Evolutionary conservation across 2,797 vertebrate species (phyloP), one percentile per base, ranked within the genome.

Genomic region (Etheostoma nigrum): DNA sequence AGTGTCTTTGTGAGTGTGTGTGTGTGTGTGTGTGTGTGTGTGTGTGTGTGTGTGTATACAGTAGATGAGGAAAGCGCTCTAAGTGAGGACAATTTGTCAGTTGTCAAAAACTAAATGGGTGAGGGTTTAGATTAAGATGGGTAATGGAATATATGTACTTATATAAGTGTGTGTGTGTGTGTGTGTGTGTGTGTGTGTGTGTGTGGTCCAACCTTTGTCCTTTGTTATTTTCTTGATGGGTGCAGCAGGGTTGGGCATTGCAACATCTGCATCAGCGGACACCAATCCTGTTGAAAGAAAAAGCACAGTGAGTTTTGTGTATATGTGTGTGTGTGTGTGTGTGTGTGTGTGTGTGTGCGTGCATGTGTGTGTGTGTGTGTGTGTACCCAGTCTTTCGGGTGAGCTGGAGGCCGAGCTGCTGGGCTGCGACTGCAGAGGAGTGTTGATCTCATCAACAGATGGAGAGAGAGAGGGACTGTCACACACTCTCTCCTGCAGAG

Each of bases 401-500:
- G 97, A 98, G 92, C 96, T 97, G 91, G 96, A 97, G 81, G 96
- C 92, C 0, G 97, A 97, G 94, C 96, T 97, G 93, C 96, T 97
- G 74, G 96, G 95, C 76, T 96, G 96, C 0, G 97, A 97, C 81
- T 96, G 97, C 1, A 94, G 92, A 52, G 96, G 96, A 80, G 96
- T 97, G 80, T 95, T 96, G 61, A 90, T 94, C 36, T 97, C 97
- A 68, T 98, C 97, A 40, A 96, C 90, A 67, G 96, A 97, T 0
- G 96, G 96, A 81, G 94, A 93, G 49, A 97, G 96, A 59, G 97
- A 98, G 12, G 96, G 96, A 88, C 96, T 97, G 89, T 97, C 96
- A 65, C 96, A 96, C 85, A 97, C 96, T 84, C 95, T 90, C 82
- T 98, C 97, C 97, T 98, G 86, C 23, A 77, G 76, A 60, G 2